Conservation (phyloP, 2,113 vertebrate genomes). For the Eonycteris spelaea region DNA sequence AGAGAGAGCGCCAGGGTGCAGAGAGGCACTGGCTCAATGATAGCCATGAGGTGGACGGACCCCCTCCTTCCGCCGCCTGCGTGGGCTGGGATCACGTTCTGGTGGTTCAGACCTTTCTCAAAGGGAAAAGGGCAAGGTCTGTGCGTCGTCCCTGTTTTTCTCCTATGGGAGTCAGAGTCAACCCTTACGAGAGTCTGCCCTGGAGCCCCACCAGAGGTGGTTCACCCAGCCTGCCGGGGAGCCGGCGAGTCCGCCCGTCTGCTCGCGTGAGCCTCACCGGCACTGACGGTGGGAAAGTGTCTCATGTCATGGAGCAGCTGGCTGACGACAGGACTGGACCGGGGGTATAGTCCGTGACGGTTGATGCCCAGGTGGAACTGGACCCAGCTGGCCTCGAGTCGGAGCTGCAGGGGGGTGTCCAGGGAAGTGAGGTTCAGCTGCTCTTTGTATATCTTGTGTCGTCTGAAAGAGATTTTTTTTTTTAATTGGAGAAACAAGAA, state of each 20-base stretch:
- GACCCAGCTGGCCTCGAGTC: slow-evolving; percentile 89
- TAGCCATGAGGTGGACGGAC: not conserved
- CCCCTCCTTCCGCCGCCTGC: not conserved
- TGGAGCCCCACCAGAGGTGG: not conserved
- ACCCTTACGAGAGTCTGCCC: not conserved
- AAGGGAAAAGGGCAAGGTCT: not conserved
- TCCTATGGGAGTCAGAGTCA: no score
- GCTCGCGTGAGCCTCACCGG: slow-evolving; percentile 81
- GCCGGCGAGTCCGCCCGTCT: no score
- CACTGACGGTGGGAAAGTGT: slow-evolving; percentile 80
- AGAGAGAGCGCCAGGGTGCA: not conserved
- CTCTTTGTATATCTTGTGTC: slow-evolving; percentile 77
- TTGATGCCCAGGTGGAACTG: slow-evolving; percentile 94
- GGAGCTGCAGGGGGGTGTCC: slow-evolving; percentile 53
- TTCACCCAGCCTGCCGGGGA: not conserved
- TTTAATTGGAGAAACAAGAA: not conserved
- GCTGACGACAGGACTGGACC: slow-evolving; percentile 81
- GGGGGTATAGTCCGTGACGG: slow-evolving; percentile 88
- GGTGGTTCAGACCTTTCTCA: not conserved
- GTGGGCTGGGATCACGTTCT: not conserved
- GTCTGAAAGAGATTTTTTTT: slow-evolving; percentile 64
- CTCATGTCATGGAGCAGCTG: slow-evolving; percentile 88
- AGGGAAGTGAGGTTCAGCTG: slow-evolving; percentile 77
- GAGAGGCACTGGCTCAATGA: not conserved
- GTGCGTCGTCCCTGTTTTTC: not conserved